Percentiles rank a stretch among this genome's conserved stretches.
These are phyloP conservation scores for Drosophila subobscura DNA, from an alignment of 1,140 invertebrate species.

Conservation along the genomic window DNA sequence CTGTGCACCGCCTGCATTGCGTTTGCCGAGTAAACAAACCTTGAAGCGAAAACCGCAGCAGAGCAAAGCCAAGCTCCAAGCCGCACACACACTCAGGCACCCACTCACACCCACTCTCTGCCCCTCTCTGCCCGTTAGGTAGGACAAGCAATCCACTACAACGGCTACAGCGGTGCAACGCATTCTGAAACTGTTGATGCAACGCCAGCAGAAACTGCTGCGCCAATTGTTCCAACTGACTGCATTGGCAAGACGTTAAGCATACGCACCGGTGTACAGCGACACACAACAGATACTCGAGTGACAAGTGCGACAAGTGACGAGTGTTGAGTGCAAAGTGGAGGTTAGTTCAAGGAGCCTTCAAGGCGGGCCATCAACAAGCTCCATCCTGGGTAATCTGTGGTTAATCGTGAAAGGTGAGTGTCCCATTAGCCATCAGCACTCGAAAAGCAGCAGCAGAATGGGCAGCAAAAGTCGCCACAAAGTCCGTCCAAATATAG, in stretches of 20 bases:
- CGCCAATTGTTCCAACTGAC: slow-evolving; percentile 74
- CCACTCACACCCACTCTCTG: not conserved
- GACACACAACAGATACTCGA: slow-evolving; percentile 12
- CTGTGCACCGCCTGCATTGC: too few relatives aligned
- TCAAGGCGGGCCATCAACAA: slow-evolving; percentile 36
- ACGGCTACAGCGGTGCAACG: slow-evolving; percentile 83
- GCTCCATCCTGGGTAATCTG: slow-evolving; percentile 81
- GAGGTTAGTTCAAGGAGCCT: slow-evolving; percentile 25
- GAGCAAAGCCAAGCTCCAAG: slow-evolving; percentile 6
- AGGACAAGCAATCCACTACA: slow-evolving; percentile 56
- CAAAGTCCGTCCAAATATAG: slow-evolving; percentile 57
- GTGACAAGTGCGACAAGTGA: slow-evolving; percentile 15
- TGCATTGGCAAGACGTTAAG: slow-evolving; percentile 67
- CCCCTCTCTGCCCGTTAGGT: slow-evolving; percentile 22
- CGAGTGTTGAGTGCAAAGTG: slow-evolving; percentile 1
- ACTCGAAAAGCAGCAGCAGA: slow-evolving; percentile 11
- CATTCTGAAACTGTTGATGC: slow-evolving; percentile 81
- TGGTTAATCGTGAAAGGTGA: slow-evolving; percentile 80
- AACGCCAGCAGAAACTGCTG: slow-evolving; percentile 82
- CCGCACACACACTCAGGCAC: not conserved
- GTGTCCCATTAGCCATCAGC: slow-evolving; percentile 6
- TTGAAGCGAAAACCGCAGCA: slow-evolving; percentile 29
- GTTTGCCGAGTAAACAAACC: slow-evolving; percentile 34
- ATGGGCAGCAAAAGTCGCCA: slow-evolving; percentile 9
- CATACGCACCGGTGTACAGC: slow-evolving; percentile 41